Percentiles rank a stretch among this genome's conserved stretches.
phyloP scores from a whole-genome alignment of 1,140 invertebrate genomes.

The Neodiprion lecontei region DNA sequence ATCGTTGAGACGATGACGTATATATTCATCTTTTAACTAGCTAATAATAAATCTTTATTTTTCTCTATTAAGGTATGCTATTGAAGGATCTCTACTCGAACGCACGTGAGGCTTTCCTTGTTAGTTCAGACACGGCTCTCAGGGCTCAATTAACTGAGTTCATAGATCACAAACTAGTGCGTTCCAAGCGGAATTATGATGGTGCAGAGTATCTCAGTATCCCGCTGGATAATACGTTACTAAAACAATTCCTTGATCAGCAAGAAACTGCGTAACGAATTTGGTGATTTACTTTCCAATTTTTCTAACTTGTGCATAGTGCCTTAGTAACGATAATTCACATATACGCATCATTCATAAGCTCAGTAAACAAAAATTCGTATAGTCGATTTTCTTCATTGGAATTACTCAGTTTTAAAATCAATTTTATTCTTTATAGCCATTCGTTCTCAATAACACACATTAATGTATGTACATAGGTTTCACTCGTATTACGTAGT shows the following conservation, averaged over 20 bases:
- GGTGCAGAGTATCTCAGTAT: slow-evolving; percentile 83
- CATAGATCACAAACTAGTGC: slow-evolving; percentile 89
- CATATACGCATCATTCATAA: background rate
- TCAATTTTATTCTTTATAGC: too few relatives aligned
- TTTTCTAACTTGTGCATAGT: too few relatives aligned
- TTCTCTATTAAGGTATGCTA: slow-evolving; percentile 73
- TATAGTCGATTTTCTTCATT: too few relatives aligned
- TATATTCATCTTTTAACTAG: too few relatives aligned
- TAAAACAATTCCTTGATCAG: slow-evolving; percentile 80
- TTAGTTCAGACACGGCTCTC: slow-evolving; percentile 87
- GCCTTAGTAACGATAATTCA: too few relatives aligned
- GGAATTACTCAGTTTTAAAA: too few relatives aligned
- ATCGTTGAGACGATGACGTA: too few relatives aligned
- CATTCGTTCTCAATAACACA: too few relatives aligned
- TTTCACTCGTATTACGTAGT: too few relatives aligned
- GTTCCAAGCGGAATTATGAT: slow-evolving; percentile 78
- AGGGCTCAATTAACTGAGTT: slow-evolving; percentile 92
- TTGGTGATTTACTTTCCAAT: background rate
- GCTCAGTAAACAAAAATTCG: background rate
- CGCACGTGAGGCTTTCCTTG: slow-evolving; percentile 86
- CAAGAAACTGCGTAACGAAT: slow-evolving; percentile 36
- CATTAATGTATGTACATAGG: too few relatives aligned
- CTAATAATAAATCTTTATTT: slow-evolving; percentile 11
- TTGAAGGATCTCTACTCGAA: slow-evolving; percentile 86
- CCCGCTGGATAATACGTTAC: slow-evolving; percentile 75